These are phyloP conservation scores for Syrrhaptes paradoxus DNA, from an alignment of 2,113 vertebrate genomes.

Conservation along the genomic window DNA sequence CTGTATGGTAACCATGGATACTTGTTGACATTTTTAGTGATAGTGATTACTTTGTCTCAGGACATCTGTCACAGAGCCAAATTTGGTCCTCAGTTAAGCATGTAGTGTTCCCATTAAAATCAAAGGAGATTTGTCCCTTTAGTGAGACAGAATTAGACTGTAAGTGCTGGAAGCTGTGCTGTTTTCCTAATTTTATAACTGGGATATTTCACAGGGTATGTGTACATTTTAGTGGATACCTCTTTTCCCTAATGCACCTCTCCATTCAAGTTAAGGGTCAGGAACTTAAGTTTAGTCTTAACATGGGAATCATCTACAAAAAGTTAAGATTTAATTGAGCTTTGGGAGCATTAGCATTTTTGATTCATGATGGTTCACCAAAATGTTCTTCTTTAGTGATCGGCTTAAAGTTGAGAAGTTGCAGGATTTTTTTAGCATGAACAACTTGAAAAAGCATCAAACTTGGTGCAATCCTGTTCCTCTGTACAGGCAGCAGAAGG, in stretches of 20 bases:
- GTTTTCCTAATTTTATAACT: not conserved
- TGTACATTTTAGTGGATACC: not conserved
- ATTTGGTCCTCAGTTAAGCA: constrained; percentile 49
- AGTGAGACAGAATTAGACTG: not conserved
- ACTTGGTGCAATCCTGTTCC: not conserved
- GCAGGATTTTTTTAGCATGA: not conserved
- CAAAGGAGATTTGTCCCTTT: constrained; percentile 18
- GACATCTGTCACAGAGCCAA: constrained; percentile 68
- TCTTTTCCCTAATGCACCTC: not conserved
- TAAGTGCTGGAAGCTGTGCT: not conserved
- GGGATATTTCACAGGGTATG: not conserved
- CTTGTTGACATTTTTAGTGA: constrained; percentile 63
- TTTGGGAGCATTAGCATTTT: not conserved
- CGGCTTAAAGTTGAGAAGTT: not conserved
- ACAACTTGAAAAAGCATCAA: not conserved
- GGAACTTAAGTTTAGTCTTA: not conserved
- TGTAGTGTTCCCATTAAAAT: constrained; percentile 44
- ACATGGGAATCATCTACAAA: not conserved
- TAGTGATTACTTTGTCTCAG: constrained; percentile 58
- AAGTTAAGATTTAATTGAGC: not conserved
- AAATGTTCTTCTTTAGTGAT: not conserved
- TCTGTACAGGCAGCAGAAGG: not conserved
- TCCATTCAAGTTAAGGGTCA: not conserved
- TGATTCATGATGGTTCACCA: not conserved
- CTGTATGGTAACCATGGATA: constrained; percentile 64